These are phyloP conservation scores for Raphicerus campestris DNA, from an alignment of 2,113 vertebrate genomes.

Conservation along the genomic window DNA sequence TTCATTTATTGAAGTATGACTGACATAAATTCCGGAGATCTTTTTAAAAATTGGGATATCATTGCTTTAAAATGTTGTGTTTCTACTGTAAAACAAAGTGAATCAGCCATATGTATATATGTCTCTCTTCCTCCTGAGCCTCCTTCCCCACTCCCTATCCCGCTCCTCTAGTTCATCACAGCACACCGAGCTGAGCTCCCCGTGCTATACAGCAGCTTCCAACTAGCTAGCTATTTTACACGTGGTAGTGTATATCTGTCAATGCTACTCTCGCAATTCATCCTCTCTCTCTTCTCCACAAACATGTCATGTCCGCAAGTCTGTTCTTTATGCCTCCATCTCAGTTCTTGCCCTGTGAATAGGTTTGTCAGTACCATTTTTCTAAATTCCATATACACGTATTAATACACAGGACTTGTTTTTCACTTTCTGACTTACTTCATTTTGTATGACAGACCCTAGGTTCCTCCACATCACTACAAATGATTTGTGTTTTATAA, in stretches of 20 bases:
- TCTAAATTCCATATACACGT: neutral
- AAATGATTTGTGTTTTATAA: neutral
- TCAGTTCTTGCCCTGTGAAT: neutral
- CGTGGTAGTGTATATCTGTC: neutral
- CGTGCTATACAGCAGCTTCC: neutral
- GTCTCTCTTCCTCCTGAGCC: neutral
- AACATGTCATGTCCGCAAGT: neutral
- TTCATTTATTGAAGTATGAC: neutral
- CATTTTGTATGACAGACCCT: neutral
- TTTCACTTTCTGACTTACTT: neutral
- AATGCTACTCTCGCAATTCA: neutral
- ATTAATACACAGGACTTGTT: neutral
- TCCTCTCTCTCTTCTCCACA: neutral
- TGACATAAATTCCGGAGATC: neutral
- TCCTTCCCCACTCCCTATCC: neutral
- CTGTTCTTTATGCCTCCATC: neutral
- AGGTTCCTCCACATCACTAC: neutral
- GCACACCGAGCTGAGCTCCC: neutral
- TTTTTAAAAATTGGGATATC: neutral
- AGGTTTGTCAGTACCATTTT: neutral
- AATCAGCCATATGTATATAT: neutral
- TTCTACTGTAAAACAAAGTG: neutral
- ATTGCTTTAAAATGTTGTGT: neutral
- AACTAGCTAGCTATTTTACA: neutral
- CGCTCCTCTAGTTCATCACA: neutral